phyloP scores from a whole-genome alignment of 2,797 vertebrate genomes.

The Pangasius krempfi region DNA sequence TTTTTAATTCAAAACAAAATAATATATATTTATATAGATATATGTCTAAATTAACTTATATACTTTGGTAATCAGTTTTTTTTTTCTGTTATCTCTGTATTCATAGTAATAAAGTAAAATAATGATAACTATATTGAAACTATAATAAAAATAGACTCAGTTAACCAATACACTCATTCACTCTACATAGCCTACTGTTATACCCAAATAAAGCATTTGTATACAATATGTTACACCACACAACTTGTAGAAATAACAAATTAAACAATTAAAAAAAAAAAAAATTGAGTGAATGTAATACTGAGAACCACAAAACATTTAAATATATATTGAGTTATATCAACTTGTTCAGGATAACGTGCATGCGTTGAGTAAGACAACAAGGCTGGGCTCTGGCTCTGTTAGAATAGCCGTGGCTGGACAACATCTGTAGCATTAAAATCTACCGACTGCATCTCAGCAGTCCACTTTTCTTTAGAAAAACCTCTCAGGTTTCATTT shows the following conservation, averaged over 20 bases:
- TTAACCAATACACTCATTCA: constrained; percentile 67
- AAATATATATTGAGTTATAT: constrained; percentile 77
- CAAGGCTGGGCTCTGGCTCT: constrained; percentile 73
- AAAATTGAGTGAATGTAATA: constrained; percentile 70
- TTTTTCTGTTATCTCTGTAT: constrained; percentile 58
- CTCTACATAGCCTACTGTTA: constrained; percentile 67
- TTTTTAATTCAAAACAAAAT: constrained; percentile 72
- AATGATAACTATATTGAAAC: constrained; percentile 58
- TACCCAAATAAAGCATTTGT: constrained; percentile 65
- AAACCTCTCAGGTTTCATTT: background rate
- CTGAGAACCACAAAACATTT: constrained; percentile 75
- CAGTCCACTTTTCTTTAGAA: background rate
- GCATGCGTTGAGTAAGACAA: constrained; percentile 82
- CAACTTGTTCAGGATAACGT: constrained; percentile 77
- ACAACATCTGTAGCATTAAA: constrained; percentile 25
- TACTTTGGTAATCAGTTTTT: constrained; percentile 76
- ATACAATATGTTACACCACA: constrained; percentile 61
- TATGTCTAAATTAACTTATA: constrained; percentile 65
- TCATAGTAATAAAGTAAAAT: constrained; percentile 59
- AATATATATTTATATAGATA: constrained; percentile 54
- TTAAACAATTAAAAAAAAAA: constrained; percentile 59
- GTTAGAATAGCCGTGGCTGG: constrained; percentile 63
- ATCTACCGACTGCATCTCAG: background rate
- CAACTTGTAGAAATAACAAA: constrained; percentile 60
- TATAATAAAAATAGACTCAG: constrained; percentile 72